Evolutionary conservation across 2,888 invertebrate genomes (phyloP), one percentile per base, ranked within the genome.

Genomic region (Drosophila antonietae): DNA sequence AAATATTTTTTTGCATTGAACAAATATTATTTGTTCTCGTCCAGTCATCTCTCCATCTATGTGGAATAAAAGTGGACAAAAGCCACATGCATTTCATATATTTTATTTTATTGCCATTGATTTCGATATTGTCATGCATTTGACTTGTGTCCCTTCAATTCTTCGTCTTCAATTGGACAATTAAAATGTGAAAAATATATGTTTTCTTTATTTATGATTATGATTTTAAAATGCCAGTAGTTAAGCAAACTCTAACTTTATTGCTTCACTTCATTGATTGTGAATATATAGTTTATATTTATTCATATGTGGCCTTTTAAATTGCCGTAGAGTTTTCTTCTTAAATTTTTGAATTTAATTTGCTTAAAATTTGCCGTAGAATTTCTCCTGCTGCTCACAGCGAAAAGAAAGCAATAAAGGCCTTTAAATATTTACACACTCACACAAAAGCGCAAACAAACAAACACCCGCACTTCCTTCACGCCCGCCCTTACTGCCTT

Each of bases 391-490:
- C 20, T 57, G 33, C 33, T 31, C 44, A 47, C 51, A 47, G 18
- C 20, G 28, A 51, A 57, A 73, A 64, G 71, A 80, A 78, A 75
- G 86, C 86, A 88, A 83, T 88, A 85, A 85, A 83, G 64, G 73
- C 51, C 75, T 69, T 85, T 85, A 78, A 83, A 88, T 83, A 88
- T 83, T 83, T 83, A 73, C 88, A 68, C 69, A 70, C 70, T 56
- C 73, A 70, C 81, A 83, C 78, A 88, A 83, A 85, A 88, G 81
- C 67, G 75, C 86, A 83, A 88, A 88, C 68, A 83, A 73, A 80
- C 71, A 73, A 74, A 81, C 61, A 67, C 56, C 65, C 63, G 31
- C 59, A 73, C 78, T 72, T 64, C 68, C 62, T 39, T 31, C 14
- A 5, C 44, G n/a, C 55, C 35, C 56, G 39, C 20, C 10, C 20